phyloP scores from a whole-genome alignment of 2,888 invertebrate species.

The Machimus atricapillus region DNA sequence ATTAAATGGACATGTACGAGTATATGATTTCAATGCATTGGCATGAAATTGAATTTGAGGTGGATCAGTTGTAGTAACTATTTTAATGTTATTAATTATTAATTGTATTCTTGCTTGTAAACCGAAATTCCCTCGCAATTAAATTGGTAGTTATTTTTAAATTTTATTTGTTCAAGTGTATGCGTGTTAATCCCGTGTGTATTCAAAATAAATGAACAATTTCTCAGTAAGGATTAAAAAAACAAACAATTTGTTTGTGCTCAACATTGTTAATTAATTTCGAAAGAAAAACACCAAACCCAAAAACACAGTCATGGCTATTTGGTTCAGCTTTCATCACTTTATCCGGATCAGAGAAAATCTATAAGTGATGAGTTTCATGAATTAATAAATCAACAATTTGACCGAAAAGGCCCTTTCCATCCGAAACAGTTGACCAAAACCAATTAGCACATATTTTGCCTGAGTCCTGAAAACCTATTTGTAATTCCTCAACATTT shows the following conservation, averaged over 20 bases:
- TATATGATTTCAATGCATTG: background rate
- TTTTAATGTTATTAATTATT: too few relatives aligned
- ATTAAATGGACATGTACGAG: background rate
- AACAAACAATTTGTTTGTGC: background rate
- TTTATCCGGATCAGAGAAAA: background rate
- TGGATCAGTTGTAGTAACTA: too few relatives aligned
- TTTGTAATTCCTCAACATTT: background rate
- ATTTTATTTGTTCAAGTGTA: too few relatives aligned
- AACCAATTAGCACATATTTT: background rate
- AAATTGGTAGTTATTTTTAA: too few relatives aligned
- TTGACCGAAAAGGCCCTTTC: background rate
- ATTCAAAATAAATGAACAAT: too few relatives aligned
- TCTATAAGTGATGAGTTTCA: background rate
- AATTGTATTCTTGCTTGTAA: too few relatives aligned
- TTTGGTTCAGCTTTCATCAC: background rate
- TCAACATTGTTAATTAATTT: background rate
- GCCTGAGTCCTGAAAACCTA: background rate
- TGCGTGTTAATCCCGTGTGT: too few relatives aligned
- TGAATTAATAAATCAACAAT: background rate
- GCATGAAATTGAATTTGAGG: background rate
- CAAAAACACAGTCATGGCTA: background rate
- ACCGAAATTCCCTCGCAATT: too few relatives aligned
- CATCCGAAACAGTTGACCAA: background rate
- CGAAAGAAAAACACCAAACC: background rate
- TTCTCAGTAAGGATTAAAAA: background rate